Percentiles rank a stretch among this genome's conserved stretches.
Evolutionary conservation across 2,797 vertebrate genomes (phyloP).

Genomic region (Rhinoraja longicauda): DNA sequence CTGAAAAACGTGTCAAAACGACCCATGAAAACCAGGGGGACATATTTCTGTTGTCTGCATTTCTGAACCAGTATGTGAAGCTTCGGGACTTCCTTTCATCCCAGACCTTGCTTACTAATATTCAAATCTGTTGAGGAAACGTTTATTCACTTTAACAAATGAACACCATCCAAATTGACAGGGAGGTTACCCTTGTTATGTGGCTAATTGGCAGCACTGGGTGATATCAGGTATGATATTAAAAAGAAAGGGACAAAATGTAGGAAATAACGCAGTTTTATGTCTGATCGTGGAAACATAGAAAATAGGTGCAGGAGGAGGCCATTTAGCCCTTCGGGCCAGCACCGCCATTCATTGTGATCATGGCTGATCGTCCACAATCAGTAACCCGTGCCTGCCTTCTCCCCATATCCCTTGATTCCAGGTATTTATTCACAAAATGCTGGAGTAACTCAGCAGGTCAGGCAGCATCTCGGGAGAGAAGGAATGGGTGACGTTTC

Average conservation of each 20-base stretch:
- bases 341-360: no score
- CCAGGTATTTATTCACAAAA: no score
- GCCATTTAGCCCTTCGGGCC: no score
- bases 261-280: constrained; percentile 56
- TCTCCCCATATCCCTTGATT: no score
- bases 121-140: not conserved
- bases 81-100: not conserved
- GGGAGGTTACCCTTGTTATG: not conserved
- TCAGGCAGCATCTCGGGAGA: no score
- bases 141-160: not conserved
- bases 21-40: not conserved
- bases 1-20: not conserved
- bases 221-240: constrained; percentile 66
- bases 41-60: not conserved
- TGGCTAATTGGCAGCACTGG: constrained; percentile 51
- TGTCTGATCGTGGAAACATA: no score
- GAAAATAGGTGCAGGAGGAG: no score
- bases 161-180: not conserved
- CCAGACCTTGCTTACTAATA: not conserved
- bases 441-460: no score
- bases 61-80: not conserved
- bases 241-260: constrained; percentile 60
- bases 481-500: no score
- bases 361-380: no score
- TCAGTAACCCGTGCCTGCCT: no score